phyloP scores from a whole-genome alignment of 2,888 invertebrate species.

The Megaustenia siamemsis region DNA sequence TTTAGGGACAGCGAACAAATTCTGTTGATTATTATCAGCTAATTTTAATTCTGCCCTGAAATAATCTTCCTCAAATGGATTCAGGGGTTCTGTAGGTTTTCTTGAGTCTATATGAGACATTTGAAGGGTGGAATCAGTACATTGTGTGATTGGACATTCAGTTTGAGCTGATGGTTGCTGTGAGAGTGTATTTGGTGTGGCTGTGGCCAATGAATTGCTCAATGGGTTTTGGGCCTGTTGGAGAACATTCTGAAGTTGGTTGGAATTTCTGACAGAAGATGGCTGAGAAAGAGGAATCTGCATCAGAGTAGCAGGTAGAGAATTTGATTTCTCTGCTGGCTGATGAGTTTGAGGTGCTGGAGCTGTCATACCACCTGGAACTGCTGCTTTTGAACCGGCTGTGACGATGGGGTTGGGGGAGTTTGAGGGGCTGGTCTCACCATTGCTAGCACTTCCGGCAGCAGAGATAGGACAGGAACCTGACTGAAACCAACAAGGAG shows the following conservation, averaged over 20 bases:
- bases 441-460: slow-evolving; percentile 10
- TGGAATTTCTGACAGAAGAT: slow-evolving; percentile 3
- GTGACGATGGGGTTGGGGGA: not conserved
- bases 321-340: slow-evolving; percentile 19
- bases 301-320: slow-evolving; percentile 11
- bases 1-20: not conserved
- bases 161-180: not conserved
- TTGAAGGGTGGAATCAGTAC: not conserved
- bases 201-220: slow-evolving; percentile 17
- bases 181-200: not conserved
- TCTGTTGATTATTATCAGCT: not conserved
- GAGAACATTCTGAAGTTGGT: not conserved
- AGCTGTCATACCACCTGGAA: slow-evolving; percentile 15
- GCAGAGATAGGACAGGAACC: not conserved
- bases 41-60: slow-evolving; percentile 28
- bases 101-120: not conserved
- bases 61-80: slow-evolving; percentile 44
- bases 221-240: not conserved
- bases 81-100: slow-evolving; percentile 24
- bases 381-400: not conserved
- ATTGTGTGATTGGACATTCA: not conserved
- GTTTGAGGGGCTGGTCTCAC: slow-evolving; percentile 16
- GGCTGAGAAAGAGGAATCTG: not conserved
- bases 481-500: slow-evolving; percentile 51
- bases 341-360: slow-evolving; percentile 30